phyloP scores from a whole-genome alignment of 2,888 invertebrate genomes.

The Incurvaria masculella region DNA sequence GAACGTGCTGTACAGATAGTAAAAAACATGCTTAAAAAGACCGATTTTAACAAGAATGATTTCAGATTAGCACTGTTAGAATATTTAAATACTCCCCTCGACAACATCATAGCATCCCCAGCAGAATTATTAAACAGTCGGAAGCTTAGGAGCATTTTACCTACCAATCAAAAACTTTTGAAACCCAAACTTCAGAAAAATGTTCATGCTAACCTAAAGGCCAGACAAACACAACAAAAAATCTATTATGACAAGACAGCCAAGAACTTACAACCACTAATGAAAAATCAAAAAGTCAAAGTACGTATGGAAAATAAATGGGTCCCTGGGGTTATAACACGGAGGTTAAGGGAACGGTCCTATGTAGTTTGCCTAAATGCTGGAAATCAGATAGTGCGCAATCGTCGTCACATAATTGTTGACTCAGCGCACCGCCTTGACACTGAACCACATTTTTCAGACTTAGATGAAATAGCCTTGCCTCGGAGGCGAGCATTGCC shows the following conservation, averaged over 20 bases:
- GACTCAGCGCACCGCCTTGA: background rate
- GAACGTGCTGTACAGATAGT: conserved; percentile 16
- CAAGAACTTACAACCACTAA: conserved; percentile 1
- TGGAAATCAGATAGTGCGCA: too few species aligned
- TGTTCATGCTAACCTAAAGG: background rate
- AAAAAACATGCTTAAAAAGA: conserved; percentile 11
- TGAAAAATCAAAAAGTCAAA: conserved; percentile 5
- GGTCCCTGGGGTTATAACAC: background rate
- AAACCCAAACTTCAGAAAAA: conserved; percentile 4
- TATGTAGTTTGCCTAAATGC: background rate
- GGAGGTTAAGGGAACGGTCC: background rate
- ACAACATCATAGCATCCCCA: conserved; percentile 4
- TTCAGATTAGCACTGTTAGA: conserved; percentile 8
- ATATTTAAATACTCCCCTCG: conserved; percentile 8
- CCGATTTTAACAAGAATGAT: conserved; percentile 1
- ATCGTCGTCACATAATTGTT: background rate
- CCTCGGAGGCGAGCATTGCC: background rate
- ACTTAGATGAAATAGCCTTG: background rate
- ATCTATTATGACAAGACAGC: conserved; percentile 5
- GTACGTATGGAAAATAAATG: background rate
- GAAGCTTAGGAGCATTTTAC: conserved; percentile 7
- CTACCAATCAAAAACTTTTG: background rate
- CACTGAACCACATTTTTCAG: background rate
- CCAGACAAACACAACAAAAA: background rate
- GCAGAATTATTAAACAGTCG: conserved; percentile 7